phyloP scores from a whole-genome alignment of 2,113 vertebrate species.

The Clinocottus analis region DNA sequence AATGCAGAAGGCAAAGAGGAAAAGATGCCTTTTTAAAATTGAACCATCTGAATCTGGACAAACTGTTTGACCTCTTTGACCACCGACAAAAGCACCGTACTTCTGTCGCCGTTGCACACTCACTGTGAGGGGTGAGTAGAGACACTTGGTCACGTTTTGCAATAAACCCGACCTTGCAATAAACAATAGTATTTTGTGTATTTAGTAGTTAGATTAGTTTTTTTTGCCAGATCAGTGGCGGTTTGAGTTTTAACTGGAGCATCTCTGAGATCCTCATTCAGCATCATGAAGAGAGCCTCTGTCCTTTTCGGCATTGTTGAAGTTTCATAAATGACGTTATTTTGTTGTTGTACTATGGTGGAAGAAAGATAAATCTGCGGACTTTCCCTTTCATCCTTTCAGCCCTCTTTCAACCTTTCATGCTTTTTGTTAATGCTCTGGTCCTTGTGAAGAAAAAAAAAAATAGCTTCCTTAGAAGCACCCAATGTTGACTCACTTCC shows the following conservation, averaged over 20 bases:
- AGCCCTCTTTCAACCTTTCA: conserved; percentile 2
- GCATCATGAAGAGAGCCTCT: not conserved
- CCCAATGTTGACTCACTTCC: conserved; percentile 68
- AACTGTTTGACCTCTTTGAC: not conserved
- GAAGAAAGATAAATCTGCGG: conserved; percentile 51
- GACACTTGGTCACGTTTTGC: not conserved
- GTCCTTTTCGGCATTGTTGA: not conserved
- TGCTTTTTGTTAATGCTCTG: conserved; percentile 44
- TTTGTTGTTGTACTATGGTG: not conserved
- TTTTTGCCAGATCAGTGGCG: no score
- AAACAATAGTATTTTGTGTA: not conserved
- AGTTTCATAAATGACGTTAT: not conserved
- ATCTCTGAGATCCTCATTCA: not conserved
- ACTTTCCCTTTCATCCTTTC: conserved; percentile 51
- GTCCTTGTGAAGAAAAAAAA: conserved; percentile 59
- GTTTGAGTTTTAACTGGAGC: conserved; percentile 15
- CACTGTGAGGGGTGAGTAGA: not conserved
- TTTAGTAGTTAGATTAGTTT: no score
- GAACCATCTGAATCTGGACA: not conserved
- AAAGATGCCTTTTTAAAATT: not conserved
- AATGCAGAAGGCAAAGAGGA: not conserved
- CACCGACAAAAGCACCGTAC: not conserved
- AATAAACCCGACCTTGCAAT: not conserved
- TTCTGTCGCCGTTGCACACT: not conserved
- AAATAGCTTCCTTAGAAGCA: conserved; percentile 67